Evolutionary conservation across 92 coral and sea anemone genomes (phyloP).

Genomic region (Anthopleura xanthogrammica): DNA sequence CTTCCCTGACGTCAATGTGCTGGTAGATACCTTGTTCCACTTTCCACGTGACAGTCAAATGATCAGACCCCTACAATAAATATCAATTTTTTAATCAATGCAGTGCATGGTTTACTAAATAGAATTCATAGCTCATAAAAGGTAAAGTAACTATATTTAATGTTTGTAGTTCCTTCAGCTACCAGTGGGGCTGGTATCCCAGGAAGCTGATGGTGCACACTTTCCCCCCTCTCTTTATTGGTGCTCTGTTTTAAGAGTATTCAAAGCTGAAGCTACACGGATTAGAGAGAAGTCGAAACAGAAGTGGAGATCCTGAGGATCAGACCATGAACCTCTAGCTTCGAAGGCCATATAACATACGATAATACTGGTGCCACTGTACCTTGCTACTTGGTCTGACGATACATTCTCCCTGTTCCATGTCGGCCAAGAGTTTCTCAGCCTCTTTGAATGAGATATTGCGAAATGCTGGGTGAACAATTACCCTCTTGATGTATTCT

Average conservation of each 20-base stretch:
- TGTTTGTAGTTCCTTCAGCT: too few species aligned
- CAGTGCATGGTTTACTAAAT: background rate
- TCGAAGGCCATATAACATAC: too few species aligned
- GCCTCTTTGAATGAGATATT: slow-evolving; percentile 97
- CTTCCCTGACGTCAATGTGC: slow-evolving; percentile 91
- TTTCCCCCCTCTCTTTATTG: too few species aligned
- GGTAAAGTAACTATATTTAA: too few species aligned
- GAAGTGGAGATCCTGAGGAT: too few species aligned
- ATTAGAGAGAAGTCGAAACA: too few species aligned
- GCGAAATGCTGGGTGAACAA: slow-evolving; percentile 92
- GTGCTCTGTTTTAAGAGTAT: too few species aligned
- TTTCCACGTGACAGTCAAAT: slow-evolving; percentile 98
- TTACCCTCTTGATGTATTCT: slow-evolving; percentile 96
- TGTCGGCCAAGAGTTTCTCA: slow-evolving; percentile 76
- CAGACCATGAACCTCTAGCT: too few species aligned
- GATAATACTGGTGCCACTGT: background rate
- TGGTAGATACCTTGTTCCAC: slow-evolving; percentile 89
- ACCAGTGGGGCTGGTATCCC: too few species aligned
- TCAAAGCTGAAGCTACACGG: too few species aligned
- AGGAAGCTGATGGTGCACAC: too few species aligned
- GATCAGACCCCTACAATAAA: slow-evolving; percentile 76
- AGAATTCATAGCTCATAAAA: background rate
- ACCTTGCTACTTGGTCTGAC: slow-evolving; percentile 99
- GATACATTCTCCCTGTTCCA: slow-evolving; percentile 98
- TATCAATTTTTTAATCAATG: too few species aligned